These are phyloP conservation scores for Acleris laterana DNA, from an alignment of 2,888 invertebrate species.

Conservation along the genomic window DNA sequence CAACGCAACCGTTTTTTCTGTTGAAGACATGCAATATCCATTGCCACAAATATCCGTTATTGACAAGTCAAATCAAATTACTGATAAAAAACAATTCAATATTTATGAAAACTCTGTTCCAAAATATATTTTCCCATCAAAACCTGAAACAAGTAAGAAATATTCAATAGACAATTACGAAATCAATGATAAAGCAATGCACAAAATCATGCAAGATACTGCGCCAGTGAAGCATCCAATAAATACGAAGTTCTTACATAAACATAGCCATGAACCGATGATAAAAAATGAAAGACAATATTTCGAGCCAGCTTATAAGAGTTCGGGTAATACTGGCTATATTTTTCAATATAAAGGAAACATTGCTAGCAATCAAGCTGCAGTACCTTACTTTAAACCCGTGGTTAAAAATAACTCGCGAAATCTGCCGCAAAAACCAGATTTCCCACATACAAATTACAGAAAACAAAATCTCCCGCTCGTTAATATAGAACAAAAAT, in stretches of 20 bases:
- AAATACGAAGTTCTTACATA: slow-evolving; percentile 41
- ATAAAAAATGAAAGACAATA: slow-evolving; percentile 55
- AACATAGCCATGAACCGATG: slow-evolving; percentile 46
- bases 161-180: slow-evolving; percentile 1
- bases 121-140: slow-evolving; percentile 3
- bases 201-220: slow-evolving; percentile 45
- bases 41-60: not conserved
- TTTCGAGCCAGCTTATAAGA: slow-evolving; percentile 56
- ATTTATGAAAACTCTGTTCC: not conserved
- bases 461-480: not conserved
- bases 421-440: slow-evolving; percentile 37
- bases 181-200: slow-evolving; percentile 48
- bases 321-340: slow-evolving; percentile 29
- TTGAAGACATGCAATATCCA: not conserved
- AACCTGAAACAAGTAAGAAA: not conserved
- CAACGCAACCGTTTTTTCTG: not conserved
- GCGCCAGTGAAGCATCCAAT: slow-evolving; percentile 32
- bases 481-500: slow-evolving; percentile 1
- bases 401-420: slow-evolving; percentile 32
- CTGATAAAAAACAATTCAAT: not conserved
- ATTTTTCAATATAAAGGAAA: slow-evolving; percentile 31
- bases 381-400: slow-evolving; percentile 51
- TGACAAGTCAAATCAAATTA: not conserved
- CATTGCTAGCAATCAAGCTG: slow-evolving; percentile 17
- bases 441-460: slow-evolving; percentile 17